These are phyloP conservation scores for Pantala flavescens DNA, from an alignment of 1,140 invertebrate genomes.

Conservation along the genomic window DNA sequence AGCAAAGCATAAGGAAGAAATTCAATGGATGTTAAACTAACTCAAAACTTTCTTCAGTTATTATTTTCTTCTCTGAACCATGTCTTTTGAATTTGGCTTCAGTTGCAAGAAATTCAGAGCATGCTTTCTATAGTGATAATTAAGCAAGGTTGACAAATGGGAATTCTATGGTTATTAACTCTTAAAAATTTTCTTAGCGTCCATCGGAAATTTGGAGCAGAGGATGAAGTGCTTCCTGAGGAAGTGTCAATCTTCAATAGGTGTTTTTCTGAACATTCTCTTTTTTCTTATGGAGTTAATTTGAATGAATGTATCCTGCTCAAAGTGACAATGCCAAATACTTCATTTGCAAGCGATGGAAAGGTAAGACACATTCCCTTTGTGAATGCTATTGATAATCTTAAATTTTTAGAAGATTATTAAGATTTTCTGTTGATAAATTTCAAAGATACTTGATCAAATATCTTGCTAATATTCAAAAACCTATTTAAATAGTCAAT, in stretches of 20 bases:
- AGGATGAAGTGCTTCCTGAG: background rate
- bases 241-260: background rate
- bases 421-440: no score
- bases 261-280: background rate
- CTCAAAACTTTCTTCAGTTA: background rate
- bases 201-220: background rate
- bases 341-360: background rate
- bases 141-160: background rate
- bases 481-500: no score
- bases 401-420: no score
- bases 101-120: background rate
- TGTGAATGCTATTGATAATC: no score
- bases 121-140: background rate
- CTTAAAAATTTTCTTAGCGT: background rate
- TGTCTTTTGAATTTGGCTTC: background rate
- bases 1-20: no score
- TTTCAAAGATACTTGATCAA: no score
- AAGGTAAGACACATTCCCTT: background rate
- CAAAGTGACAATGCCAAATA: background rate
- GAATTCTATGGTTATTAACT: background rate
- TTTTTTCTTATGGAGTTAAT: background rate
- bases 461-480: no score
- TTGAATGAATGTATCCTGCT: background rate
- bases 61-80: background rate
- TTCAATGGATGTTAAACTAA: no score